phyloP scores from a whole-genome alignment of 2,113 vertebrate genomes.

The Hirundichthys speculiger region DNA sequence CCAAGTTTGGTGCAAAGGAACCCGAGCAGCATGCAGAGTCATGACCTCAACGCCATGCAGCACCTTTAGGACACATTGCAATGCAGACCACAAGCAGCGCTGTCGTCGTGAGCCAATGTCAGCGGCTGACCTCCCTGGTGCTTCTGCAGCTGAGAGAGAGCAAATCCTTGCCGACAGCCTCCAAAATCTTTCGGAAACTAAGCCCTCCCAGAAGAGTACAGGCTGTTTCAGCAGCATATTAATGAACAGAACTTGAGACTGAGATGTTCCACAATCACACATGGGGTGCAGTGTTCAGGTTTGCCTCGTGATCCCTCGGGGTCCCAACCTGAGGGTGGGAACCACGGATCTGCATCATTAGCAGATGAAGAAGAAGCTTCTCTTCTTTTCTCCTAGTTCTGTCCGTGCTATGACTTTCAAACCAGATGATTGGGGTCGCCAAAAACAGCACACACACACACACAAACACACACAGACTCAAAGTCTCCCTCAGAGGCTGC shows the following conservation, averaged over 20 bases:
- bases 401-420: slow-evolving; percentile 24
- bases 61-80: slow-evolving; percentile 6
- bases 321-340: neutral
- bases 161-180: neutral
- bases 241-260: neutral
- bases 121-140: slow-evolving; percentile 5
- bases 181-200: neutral
- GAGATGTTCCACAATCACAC: neutral
- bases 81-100: neutral
- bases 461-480: neutral
- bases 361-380: slow-evolving; percentile 1
- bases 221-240: slow-evolving; percentile 5
- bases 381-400: neutral
- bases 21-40: neutral
- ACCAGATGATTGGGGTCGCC: slow-evolving; percentile 23
- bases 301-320: neutral
- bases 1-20: neutral
- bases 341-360: neutral
- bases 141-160: slow-evolving; percentile 5
- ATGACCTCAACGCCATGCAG: neutral
- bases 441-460: slow-evolving; percentile 11
- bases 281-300: neutral
- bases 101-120: neutral
- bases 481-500: slow-evolving; percentile 35
- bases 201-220: slow-evolving; percentile 5